Evolutionary conservation across 2,888 invertebrate species (phyloP).

Genomic region (Plebejus anna): DNA sequence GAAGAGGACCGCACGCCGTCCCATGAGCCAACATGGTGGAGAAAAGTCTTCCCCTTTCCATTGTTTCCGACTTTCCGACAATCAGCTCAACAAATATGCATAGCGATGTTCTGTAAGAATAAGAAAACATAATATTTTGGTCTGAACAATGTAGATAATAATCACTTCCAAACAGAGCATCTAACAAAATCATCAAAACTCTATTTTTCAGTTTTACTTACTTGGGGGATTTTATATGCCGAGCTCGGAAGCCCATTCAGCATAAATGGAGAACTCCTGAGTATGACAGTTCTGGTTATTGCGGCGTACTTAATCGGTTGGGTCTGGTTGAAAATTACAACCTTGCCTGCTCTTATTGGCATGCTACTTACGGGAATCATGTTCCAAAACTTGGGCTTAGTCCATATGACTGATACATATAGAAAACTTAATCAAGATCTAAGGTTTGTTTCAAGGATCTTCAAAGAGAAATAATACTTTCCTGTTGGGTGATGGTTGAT

Average conservation of each 20-base stretch:
- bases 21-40: conserved; percentile 85
- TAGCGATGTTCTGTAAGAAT: conserved; percentile 66
- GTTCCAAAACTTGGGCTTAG: conserved; percentile 82
- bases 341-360: conserved; percentile 86
- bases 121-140: not conserved
- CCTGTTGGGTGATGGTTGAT: not conserved
- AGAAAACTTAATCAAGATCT: conserved; percentile 82
- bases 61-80: conserved; percentile 85
- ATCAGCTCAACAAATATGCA: conserved; percentile 59
- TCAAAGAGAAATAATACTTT: not conserved
- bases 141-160: too few species aligned
- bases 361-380: conserved; percentile 87
- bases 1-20: conserved; percentile 78
- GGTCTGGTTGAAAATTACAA: conserved; percentile 82
- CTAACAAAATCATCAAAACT: too few species aligned
- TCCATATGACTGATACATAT: conserved; percentile 82
- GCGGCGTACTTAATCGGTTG: conserved; percentile 87
- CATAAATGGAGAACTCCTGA: conserved; percentile 83
- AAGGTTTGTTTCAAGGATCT: conserved; percentile 47
- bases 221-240: conserved; percentile 84
- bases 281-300: conserved; percentile 82
- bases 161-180: too few species aligned
- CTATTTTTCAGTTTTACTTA: conserved; percentile 73
- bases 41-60: conserved; percentile 83
- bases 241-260: conserved; percentile 82